Evolutionary conservation across 2,797 vertebrate species (phyloP), one percentile per base, ranked within the genome.

Genomic region (Enteromius mattozi): DNA sequence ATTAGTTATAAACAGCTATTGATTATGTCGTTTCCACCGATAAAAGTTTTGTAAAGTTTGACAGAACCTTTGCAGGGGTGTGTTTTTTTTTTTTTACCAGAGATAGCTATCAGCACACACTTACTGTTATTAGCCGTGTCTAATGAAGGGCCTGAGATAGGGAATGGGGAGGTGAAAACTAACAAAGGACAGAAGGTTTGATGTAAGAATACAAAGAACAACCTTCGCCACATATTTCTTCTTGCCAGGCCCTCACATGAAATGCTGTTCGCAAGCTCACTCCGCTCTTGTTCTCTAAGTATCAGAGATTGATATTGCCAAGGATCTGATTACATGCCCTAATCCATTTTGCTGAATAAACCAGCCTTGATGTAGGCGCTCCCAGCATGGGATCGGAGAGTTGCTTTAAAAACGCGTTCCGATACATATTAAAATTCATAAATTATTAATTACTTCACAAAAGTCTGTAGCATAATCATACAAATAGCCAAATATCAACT

Each of bases 81-180:
- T 86, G 87, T 94, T 93, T 9, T 40, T 45, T 10, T 9, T 16
- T 47, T 94, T 82, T 80, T 92, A 91, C 91, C 91, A 94, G 92
- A 93, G 91, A 93, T 94, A 91, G 92, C 90, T 92, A 93, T 95
- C 89, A 95, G 94, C 95, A 94, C 93, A 93, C 94, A 93, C 92
- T 95, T 93, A 94, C 91, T 91, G 94, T 96, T 96, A 96, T 95
- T 94, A 94, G 95, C 94, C 94, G 88, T 95, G 95, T 95, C 95
- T 96, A 96, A 97, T 96, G 95, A 97, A 97, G 96, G 95, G 92
- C 94, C 91, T 89, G 90, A 94, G 95, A 94, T 93, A 94, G 94
- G 88, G 93, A 93, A 66, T 40, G 92, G 93, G 87, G 92, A 90
- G 90, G 93, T 91, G 94, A 95, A 94, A 91, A 89, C n/a, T 89